phyloP scores from a whole-genome alignment of 2,888 invertebrate species.

The Noctuana brunneofusca region DNA sequence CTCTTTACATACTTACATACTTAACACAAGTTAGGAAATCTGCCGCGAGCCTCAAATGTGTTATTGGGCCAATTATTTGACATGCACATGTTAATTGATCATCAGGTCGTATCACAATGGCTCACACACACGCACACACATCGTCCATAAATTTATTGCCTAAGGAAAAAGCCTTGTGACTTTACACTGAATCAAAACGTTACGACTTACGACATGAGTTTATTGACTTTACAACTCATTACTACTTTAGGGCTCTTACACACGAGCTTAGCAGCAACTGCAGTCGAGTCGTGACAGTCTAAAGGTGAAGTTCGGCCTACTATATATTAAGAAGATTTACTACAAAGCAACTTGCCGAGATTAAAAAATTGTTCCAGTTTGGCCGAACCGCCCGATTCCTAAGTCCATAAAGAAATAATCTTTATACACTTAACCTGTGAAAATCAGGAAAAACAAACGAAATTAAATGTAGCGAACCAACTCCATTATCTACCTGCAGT shows the following conservation, averaged over 20 bases:
- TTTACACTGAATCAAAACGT: slow-evolving; percentile 1
- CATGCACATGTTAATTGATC: slow-evolving; percentile 50
- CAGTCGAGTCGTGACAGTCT: too few relatives aligned
- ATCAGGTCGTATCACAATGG: slow-evolving; percentile 37
- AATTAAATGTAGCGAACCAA: slow-evolving; percentile 57
- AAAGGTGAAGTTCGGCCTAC: too few relatives aligned
- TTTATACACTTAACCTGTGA: slow-evolving; percentile 13
- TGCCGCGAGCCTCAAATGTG: slow-evolving; percentile 40
- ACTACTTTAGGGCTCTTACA: too few relatives aligned
- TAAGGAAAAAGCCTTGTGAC: slow-evolving; percentile 15
- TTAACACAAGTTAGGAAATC: slow-evolving; percentile 8
- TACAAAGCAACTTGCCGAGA: too few relatives aligned
- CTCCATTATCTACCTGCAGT: slow-evolving; percentile 51
- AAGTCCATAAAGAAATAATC: neutral
- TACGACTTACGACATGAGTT: slow-evolving; percentile 3
- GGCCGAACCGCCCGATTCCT: too few relatives aligned
- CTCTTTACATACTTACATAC: too few relatives aligned
- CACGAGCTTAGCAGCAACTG: too few relatives aligned
- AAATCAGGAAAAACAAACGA: slow-evolving; percentile 36
- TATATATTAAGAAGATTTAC: too few relatives aligned
- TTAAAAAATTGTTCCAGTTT: too few relatives aligned
- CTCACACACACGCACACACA: slow-evolving; percentile 5
- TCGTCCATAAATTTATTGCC: slow-evolving; percentile 6
- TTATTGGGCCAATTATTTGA: slow-evolving; percentile 50
- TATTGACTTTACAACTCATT: slow-evolving; percentile 5